Percentiles rank a stretch among this genome's conserved stretches.
phyloP scores from a whole-genome alignment of 2,888 invertebrate genomes.

The Melangyna quadrimaculata region DNA sequence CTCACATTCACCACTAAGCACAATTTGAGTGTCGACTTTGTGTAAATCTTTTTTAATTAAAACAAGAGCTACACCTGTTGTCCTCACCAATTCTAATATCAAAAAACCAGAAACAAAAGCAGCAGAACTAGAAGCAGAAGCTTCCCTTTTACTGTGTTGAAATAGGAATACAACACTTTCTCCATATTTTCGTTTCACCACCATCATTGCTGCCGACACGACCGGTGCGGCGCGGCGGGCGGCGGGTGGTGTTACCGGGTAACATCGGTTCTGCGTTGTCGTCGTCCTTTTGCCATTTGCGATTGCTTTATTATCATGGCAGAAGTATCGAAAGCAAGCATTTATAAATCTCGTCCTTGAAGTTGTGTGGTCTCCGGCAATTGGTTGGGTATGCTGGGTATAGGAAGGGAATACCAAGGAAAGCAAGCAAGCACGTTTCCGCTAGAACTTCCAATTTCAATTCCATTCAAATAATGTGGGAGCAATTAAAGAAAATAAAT shows the following conservation, averaged over 20 bases:
- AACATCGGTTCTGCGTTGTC: conserved; percentile 26
- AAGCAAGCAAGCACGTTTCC: neutral
- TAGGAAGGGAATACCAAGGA: neutral
- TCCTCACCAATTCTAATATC: conserved; percentile 61
- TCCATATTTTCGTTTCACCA: neutral
- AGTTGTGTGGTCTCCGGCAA: conserved; percentile 57
- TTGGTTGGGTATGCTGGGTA: neutral
- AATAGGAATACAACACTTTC: conserved; percentile 20
- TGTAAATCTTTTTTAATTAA: conserved; percentile 71
- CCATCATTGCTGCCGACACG: neutral
- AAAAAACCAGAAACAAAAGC: conserved; percentile 36
- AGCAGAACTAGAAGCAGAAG: neutral
- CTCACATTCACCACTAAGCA: conserved; percentile 32
- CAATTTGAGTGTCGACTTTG: conserved; percentile 67
- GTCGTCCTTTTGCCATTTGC: conserved; percentile 48
- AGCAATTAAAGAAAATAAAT: conserved; percentile 71
- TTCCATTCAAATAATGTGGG: conserved; percentile 71
- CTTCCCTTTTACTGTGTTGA: conserved; percentile 1
- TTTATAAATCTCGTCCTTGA: conserved; percentile 67
- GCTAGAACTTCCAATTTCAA: conserved; percentile 61
- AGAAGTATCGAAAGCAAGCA: conserved; percentile 66
- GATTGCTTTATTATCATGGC: conserved; percentile 65
- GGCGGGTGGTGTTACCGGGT: neutral
- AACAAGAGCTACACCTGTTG: conserved; percentile 71
- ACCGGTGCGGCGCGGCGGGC: neutral